Evolutionary conservation across 2,113 vertebrate genomes (phyloP), one percentile per base, ranked within the genome.

Genomic region (Tragelaphus scriptus): DNA sequence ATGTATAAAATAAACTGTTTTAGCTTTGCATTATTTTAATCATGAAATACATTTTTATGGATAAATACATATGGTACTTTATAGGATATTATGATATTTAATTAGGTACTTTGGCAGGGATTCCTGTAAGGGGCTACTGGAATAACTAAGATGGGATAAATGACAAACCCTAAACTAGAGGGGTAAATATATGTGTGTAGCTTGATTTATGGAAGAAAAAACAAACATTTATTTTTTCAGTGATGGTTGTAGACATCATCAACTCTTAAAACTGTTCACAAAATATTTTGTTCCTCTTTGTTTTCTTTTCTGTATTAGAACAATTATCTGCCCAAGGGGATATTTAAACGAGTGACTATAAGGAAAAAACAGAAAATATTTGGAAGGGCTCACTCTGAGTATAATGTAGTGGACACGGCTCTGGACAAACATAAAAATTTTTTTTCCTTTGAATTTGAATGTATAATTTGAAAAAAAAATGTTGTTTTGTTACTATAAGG

Each of bases 181-280:
- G 5, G 1, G 5, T 75, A 75, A 75, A 40, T 75, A 75, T 75
- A 75, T 75, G 17, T 75, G 68, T 40, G 68, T 75, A 75, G 5
- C 36, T 75, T 40, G 21, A 75, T 40, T 75, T 19, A 30, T 30
- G 14, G 59, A 79, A 96, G 56, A 49, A 92, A 97, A 87, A 94
- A 17, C 92, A 97, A 84, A 94, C 14, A 15, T 86, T 59, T 68
- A 47, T 90, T 91, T 92, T 92, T 94, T 94, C 56, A 61, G 19
- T 44, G 53, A 63, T 49, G 28, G 23, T 58, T 94, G n/a, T 56
- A n/a, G n/a, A 91, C 71, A 95, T 51, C 14, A 95, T 56, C 56
- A 96, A 7, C n/a, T 80, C 55, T 80, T 95, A 5, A 93, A 47
- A 23, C 58, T 87, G 23, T 94, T 97, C 71, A 32, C 58, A 63